These are phyloP conservation scores for Nephrotoma flavescens DNA, from an alignment of 2,888 invertebrate species.

Conservation along the genomic window DNA sequence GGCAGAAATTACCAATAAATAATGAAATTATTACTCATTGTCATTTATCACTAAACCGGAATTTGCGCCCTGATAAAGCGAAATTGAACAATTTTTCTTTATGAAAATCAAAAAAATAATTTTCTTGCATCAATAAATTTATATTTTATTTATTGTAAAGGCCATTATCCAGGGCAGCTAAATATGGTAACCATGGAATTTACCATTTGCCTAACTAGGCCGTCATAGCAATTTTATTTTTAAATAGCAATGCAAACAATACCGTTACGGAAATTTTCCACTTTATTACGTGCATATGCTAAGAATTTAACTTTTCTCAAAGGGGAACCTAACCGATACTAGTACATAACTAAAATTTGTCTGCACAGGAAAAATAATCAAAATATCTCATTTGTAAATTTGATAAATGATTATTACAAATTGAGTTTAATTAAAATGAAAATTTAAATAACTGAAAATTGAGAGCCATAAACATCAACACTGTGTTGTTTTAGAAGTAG, in stretches of 20 bases:
- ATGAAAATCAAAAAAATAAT: no score
- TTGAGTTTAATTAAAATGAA: neutral
- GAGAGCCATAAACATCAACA: neutral
- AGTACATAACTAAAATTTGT: neutral
- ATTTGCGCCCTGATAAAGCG: no score
- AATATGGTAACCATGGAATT: no score
- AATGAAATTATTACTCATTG: no score
- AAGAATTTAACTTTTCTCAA: neutral
- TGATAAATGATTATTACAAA: neutral
- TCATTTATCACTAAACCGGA: no score
- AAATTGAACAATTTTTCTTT: no score
- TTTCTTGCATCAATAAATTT: no score
- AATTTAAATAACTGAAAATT: neutral
- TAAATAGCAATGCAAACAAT: neutral
- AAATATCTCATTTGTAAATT: neutral
- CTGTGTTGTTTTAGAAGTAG: neutral
- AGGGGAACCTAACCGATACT: neutral
- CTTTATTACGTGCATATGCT: neutral
- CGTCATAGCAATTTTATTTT: neutral
- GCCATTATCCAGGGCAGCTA: no score
- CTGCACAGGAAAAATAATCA: neutral
- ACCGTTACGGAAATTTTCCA: neutral
- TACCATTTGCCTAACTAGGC: no score
- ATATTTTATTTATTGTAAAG: no score
- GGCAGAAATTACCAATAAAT: no score